phyloP scores from a whole-genome alignment of 2,113 vertebrate species.

The Eleginops maclovinus region DNA sequence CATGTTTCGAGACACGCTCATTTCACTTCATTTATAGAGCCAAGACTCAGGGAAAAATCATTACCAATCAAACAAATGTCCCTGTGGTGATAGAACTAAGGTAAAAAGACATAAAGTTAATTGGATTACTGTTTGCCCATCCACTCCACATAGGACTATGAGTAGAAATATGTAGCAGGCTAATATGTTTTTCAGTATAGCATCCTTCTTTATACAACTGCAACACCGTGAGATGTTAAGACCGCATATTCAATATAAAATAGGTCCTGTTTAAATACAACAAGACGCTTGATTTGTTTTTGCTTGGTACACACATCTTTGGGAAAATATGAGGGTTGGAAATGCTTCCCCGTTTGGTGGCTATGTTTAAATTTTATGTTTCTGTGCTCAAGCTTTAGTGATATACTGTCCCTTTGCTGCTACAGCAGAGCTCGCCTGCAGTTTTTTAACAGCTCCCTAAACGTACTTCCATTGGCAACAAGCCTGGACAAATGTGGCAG shows the following conservation, averaged over 20 bases:
- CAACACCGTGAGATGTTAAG: conserved; percentile 10
- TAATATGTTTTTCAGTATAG: conserved; percentile 15
- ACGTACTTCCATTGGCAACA: conserved; percentile 52
- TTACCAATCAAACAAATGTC: conserved; percentile 39
- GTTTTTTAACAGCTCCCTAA: conserved; percentile 52
- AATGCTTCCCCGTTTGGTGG: conserved; percentile 54
- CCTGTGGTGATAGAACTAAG: conserved; percentile 17
- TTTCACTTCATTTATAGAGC: conserved; percentile 30
- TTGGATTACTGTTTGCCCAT: conserved; percentile 29
- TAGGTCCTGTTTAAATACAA: conserved; percentile 3
- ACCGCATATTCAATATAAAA: background rate
- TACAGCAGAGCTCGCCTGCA: conserved; percentile 35
- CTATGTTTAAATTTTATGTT: conserved; percentile 62
- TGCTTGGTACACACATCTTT: conserved; percentile 16
- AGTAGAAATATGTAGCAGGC: background rate
- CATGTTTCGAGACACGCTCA: conserved; percentile 37
- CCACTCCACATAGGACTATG: background rate
- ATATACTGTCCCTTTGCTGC: conserved; percentile 36
- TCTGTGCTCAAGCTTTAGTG: conserved; percentile 45
- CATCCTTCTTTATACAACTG: conserved; percentile 4
- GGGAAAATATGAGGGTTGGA: conserved; percentile 16
- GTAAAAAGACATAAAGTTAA: conserved; percentile 39
- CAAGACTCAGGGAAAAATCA: conserved; percentile 28
- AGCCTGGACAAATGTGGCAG: conserved; percentile 57
- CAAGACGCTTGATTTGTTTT: conserved; percentile 18